These are phyloP conservation scores for Acanthurus lineatus DNA, from an alignment of 2,797 vertebrate species.

Conservation along the genomic window DNA sequence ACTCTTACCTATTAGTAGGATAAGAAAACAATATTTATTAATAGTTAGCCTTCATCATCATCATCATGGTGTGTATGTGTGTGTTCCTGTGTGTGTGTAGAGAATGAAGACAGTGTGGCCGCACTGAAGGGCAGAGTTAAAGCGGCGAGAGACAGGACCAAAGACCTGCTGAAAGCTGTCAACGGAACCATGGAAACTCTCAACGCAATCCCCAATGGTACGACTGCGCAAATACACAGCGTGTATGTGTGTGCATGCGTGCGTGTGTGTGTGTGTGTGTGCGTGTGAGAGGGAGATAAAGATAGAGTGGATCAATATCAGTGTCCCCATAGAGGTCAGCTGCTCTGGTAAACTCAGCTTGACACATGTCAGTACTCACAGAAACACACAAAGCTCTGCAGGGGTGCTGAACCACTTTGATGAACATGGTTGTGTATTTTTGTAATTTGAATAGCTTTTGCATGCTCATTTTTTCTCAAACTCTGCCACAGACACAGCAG, in stretches of 20 bases:
- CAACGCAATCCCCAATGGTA: slow-evolving; percentile 92
- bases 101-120: slow-evolving; percentile 85
- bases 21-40: slow-evolving; percentile 39
- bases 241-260: not conserved
- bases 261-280: not conserved
- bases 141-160: slow-evolving; percentile 89
- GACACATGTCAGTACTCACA: slow-evolving; percentile 67
- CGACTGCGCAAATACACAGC: slow-evolving; percentile 50
- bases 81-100: slow-evolving; percentile 75
- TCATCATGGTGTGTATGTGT: slow-evolving; percentile 25
- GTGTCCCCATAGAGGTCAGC: slow-evolving; percentile 60
- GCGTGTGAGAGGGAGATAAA: slow-evolving; percentile 31
- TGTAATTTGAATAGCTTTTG: not conserved
- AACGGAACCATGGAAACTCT: slow-evolving; percentile 92
- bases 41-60: slow-evolving; percentile 10
- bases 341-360: slow-evolving; percentile 64
- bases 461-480: not conserved
- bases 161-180: slow-evolving; percentile 87
- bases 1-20: slow-evolving; percentile 20
- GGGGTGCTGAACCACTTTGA: slow-evolving; percentile 24
- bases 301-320: slow-evolving; percentile 67
- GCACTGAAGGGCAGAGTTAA: slow-evolving; percentile 88
- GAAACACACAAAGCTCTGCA: slow-evolving; percentile 17
- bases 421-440: not conserved
- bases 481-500: slow-evolving; percentile 87